Evolutionary conservation across 2,888 invertebrate species (phyloP), one percentile per base, ranked within the genome.

Genomic region (Dynastes tityus): DNA sequence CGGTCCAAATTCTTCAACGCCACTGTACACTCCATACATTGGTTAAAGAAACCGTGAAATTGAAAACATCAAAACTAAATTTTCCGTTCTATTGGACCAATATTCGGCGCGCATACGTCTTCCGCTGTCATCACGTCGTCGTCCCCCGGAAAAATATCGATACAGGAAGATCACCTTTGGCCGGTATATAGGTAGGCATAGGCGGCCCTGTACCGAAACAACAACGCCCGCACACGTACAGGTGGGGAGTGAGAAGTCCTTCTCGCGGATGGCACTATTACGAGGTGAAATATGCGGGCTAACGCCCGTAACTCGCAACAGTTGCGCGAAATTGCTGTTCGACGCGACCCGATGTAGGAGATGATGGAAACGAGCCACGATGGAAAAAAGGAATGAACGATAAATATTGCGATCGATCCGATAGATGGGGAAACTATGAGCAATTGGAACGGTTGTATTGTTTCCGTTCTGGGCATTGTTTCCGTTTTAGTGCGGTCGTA

Each of bases 51-150:
- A 76, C 82, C 82, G 83, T 83, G 83, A 83, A 83, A 83, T 83
- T 83, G 83, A 81, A 83, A 83, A 82, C 81, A 82, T 82, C 83
- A 82, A 82, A 83, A 82, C 83, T 81, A 80, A 80, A 80, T 82
- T 83, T 82, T 80, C 83, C 82, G 63, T 81, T 78, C 82, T 82
- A 78, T 80, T 75, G 80, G 74, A 16, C 32, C 80, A 67, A 61
- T 78, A 81, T 81, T 77, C 70, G 74, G 76, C 74, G 68, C 74
- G 74, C 67, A 68, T 61, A 58, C 77, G 76, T 65, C 55, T 58
- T 58, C 8, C 16, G 55, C 16, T 22, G 55, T 58, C 55, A 16
- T 16, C 55, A 22, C 55, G n/a, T 71, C 40, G 63, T 49, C 55
- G 13, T 71, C 40, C 51, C 9, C 40, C 73, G 55, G 8, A 9